phyloP scores from a whole-genome alignment of 2,888 invertebrate species.

The Trachelus tabidus region DNA sequence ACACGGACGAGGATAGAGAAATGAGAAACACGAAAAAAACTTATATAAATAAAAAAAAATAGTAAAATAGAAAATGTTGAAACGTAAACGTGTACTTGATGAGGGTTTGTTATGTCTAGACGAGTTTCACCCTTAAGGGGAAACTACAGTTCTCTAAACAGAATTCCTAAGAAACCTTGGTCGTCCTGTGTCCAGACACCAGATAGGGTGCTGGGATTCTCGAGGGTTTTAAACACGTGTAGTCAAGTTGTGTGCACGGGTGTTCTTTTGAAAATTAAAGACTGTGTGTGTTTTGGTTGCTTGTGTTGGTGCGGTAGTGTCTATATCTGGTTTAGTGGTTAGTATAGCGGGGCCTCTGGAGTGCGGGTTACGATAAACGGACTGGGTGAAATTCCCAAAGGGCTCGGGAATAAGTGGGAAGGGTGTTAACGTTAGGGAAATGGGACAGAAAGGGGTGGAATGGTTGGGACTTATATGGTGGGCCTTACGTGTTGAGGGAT shows the following conservation, averaged over 20 bases:
- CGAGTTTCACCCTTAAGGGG: background rate
- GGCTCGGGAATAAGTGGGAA: background rate
- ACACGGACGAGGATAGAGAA: background rate
- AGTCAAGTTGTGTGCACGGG: background rate
- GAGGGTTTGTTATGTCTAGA: constrained; percentile 5
- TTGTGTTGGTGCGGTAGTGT: background rate
- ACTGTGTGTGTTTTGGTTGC: background rate
- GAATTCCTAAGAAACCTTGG: background rate
- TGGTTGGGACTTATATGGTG: background rate
- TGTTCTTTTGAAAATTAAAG: background rate
- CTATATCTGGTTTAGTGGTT: background rate
- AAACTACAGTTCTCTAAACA: background rate
- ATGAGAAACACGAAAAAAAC: background rate
- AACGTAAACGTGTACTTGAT: background rate
- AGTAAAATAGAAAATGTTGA: background rate
- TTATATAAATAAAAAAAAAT: background rate
- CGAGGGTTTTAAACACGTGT: background rate
- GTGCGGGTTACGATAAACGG: background rate
- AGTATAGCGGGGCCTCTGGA: background rate
- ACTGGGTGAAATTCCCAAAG: background rate
- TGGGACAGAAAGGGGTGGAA: background rate
- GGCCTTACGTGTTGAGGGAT: background rate
- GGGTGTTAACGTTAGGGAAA: background rate
- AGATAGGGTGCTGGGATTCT: background rate
- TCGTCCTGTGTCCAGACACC: background rate